Percentiles rank a stretch among this genome's conserved stretches.
Conservation (phyloP, 2,888 invertebrate species). For the Luperina testacea region DNA sequence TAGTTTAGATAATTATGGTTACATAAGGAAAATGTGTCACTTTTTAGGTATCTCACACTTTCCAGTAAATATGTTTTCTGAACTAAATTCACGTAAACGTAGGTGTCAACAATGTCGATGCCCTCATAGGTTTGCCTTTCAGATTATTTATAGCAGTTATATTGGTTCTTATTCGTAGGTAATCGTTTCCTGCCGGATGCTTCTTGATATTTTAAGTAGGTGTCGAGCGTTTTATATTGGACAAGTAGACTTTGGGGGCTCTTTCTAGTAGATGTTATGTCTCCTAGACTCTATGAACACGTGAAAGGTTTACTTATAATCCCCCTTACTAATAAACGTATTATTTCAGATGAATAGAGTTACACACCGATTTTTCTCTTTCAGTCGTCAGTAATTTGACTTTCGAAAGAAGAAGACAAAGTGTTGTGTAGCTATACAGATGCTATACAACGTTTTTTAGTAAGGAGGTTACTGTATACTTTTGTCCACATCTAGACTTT, state of each 20-base stretch:
- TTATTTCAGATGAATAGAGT: too few species aligned
- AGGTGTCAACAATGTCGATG: background rate
- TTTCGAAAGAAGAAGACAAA: too few species aligned
- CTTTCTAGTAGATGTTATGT: too few species aligned
- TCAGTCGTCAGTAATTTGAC: too few species aligned
- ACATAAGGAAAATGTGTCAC: background rate
- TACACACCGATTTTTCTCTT: too few species aligned
- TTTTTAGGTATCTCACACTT: background rate
- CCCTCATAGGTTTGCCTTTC: background rate
- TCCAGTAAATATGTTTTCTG: background rate
- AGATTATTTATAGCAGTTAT: slow-evolving; percentile 6
- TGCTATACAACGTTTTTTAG: too few species aligned
- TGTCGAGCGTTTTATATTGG: background rate
- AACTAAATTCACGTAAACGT: background rate
- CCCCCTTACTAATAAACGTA: too few species aligned
- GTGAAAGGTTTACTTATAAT: background rate
- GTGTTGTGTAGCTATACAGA: too few species aligned
- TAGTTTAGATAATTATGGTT: background rate
- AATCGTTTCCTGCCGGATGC: background rate
- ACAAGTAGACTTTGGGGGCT: too few species aligned
- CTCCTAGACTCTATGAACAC: background rate
- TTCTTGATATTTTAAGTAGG: background rate
- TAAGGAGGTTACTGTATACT: background rate
- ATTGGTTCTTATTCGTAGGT: background rate
- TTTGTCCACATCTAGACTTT: background rate